These are phyloP conservation scores for Oscheius sp. DNA, from an alignment of 2,888 invertebrate species.

Conservation along the genomic window DNA sequence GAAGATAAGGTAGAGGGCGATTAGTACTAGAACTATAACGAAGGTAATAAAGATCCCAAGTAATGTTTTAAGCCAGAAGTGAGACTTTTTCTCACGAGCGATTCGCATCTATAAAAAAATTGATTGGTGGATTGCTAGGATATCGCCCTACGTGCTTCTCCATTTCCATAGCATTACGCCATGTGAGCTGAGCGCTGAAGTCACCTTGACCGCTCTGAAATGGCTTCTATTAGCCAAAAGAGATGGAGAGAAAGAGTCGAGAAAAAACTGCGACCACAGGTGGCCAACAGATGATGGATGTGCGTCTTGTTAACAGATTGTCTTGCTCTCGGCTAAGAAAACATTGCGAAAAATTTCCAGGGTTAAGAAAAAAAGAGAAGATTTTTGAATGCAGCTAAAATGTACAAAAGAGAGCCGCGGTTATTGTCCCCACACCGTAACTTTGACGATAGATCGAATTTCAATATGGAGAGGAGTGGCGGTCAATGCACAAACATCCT, in stretches of 20 bases:
- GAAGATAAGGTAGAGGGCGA: constrained; percentile 36
- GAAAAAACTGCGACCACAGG: constrained; percentile 22
- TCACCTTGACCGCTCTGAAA: background rate
- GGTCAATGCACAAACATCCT: constrained; percentile 24
- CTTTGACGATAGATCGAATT: constrained; percentile 23
- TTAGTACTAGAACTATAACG: constrained; percentile 34
- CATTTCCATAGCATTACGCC: constrained; percentile 25
- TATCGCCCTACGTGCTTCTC: constrained; percentile 24
- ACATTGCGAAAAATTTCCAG: constrained; percentile 10
- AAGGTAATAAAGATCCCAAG: constrained; percentile 34
- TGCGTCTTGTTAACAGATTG: constrained; percentile 28
- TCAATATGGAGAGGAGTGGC: constrained; percentile 24
- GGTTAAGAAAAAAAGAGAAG: background rate
- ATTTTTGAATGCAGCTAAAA: background rate
- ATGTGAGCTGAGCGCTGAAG: background rate
- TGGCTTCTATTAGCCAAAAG: background rate
- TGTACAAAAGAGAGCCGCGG: background rate
- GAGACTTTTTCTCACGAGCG: constrained; percentile 1
- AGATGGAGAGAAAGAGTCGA: background rate
- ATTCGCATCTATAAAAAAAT: constrained; percentile 14
- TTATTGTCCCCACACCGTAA: constrained; percentile 13
- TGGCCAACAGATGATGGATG: constrained; percentile 28
- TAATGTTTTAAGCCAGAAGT: constrained; percentile 23
- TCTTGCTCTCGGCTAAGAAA: constrained; percentile 21
- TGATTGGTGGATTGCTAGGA: background rate